Base-by-base conservation (phyloP, 1,140 invertebrate genomes). In the Schlechtendalia chinensis region DNA sequence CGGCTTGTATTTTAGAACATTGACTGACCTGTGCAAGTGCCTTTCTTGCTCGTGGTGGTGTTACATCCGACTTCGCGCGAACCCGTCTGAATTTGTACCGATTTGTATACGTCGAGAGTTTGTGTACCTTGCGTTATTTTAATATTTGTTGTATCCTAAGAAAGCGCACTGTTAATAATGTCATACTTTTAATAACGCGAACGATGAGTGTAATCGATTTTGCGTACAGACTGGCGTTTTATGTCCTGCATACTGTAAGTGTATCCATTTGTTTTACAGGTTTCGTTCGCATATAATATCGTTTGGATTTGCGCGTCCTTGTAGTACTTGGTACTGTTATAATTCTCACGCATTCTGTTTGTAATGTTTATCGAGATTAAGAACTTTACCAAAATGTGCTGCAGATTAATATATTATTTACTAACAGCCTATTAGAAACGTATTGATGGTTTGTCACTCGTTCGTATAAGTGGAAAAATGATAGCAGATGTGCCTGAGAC, bases 301-400 rank as follows among this genome's bases (percentile, higher is more conserved):
- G 50, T 72, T 72, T 79, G 75, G 1, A 63, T 39, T 79, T 63
- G 29, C n/a, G 39, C 58, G 47, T 79, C 45, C 12, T 16, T 77
- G 32, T 39, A 39, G 10, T 79, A 77, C 16, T 45, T 74, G 1
- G 10, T 39, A 17, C 27, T 27, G 10, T 19, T 67, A 19, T 77
- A 17, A 12, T 45, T 77, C 24, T 22, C 24, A 12, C 16, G 1
- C 58, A 63, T 14, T 59, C 75, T 79, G 14, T 79, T 14, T 45
- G 27, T 12, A 63, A 50, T 27, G 0, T 32, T 19, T n/a, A n/a
- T n/a, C 27, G 53, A 63, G 4, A 17, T 32, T 16, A 47, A 53
- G 17, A 39, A 3, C 32, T 8, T 39, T 39, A 39, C 32, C 16
- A 10, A 58, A 58, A 32, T 32, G 6, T n/a, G 1, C 32, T 29